Evolutionary conservation across 2,113 vertebrate species (phyloP).

Genomic region (Grammomys dolichurus): DNA sequence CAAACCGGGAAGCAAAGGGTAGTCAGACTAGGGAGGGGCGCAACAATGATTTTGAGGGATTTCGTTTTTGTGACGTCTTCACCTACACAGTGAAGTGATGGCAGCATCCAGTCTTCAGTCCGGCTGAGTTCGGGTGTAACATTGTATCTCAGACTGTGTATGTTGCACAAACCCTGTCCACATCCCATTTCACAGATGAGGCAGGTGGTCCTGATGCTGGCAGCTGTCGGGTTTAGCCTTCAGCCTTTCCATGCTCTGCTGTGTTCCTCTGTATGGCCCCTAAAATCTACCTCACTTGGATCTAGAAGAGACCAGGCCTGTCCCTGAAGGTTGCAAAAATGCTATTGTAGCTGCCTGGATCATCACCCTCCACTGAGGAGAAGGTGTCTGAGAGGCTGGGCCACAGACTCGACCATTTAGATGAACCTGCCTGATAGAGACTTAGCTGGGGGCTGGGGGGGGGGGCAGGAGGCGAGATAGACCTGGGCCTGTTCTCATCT

Average conservation of each 20-base stretch:
- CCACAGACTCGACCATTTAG: neutral
- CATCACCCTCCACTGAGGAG: neutral
- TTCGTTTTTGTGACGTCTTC: constrained; percentile 35
- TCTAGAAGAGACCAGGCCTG: neutral
- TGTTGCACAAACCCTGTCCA: neutral
- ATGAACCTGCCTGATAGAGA: too few species aligned
- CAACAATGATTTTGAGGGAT: neutral
- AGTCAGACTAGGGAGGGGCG: neutral
- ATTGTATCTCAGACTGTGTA: neutral
- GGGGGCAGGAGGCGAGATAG: neutral
- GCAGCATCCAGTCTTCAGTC: neutral
- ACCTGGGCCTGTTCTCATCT: neutral
- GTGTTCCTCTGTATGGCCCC: neutral
- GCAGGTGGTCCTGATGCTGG: neutral
- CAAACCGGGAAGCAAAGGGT: neutral
- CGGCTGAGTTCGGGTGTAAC: neutral
- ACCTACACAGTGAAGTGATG: neutral
- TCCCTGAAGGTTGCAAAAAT: neutral
- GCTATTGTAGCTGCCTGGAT: neutral
- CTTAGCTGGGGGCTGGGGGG: neutral
- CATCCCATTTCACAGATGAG: neutral
- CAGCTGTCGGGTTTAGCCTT: neutral
- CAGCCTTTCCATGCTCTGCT: neutral
- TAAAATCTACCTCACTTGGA: neutral
- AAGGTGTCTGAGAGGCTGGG: neutral